Evolutionary conservation across 2,888 invertebrate genomes (phyloP).

Genomic region (Trypoxylon attenuatum): DNA sequence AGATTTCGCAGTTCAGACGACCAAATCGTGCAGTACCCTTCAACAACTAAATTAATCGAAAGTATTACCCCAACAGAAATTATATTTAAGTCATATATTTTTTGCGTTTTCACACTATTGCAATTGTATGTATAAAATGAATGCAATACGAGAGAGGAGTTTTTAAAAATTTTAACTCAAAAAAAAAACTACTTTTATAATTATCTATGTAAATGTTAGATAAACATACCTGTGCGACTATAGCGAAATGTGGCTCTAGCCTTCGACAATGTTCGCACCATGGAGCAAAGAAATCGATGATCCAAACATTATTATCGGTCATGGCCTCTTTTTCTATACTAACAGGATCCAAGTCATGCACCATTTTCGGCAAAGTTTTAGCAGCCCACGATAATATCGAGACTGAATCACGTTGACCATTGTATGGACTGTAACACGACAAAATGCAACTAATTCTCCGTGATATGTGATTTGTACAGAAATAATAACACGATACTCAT

Average conservation of each 20-base stretch:
- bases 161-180: too few relatives aligned
- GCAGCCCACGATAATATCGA: slow-evolving; percentile 81
- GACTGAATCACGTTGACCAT: slow-evolving; percentile 79
- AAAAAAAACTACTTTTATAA: background rate
- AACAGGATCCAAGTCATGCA: slow-evolving; percentile 74
- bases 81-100: too few relatives aligned
- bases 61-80: too few relatives aligned
- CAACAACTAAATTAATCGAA: too few relatives aligned
- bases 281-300: slow-evolving; percentile 83
- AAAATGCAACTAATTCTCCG: too few relatives aligned
- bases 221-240: slow-evolving; percentile 78
- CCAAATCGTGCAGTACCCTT: slow-evolving; percentile 76
- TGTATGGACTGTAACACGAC: slow-evolving; percentile 79
- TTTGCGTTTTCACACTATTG: too few relatives aligned
- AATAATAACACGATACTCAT: slow-evolving; percentile 61
- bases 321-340: slow-evolving; percentile 76
- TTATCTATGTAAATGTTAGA: background rate
- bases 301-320: slow-evolving; percentile 75
- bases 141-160: too few relatives aligned
- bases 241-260: slow-evolving; percentile 82
- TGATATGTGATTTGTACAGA: background rate
- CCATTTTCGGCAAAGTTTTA: slow-evolving; percentile 79
- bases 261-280: slow-evolving; percentile 87
- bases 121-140: too few relatives aligned
- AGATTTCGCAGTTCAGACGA: slow-evolving; percentile 80